Conservation (phyloP, 2,113 vertebrate species). For the Amia ocellicauda region DNA sequence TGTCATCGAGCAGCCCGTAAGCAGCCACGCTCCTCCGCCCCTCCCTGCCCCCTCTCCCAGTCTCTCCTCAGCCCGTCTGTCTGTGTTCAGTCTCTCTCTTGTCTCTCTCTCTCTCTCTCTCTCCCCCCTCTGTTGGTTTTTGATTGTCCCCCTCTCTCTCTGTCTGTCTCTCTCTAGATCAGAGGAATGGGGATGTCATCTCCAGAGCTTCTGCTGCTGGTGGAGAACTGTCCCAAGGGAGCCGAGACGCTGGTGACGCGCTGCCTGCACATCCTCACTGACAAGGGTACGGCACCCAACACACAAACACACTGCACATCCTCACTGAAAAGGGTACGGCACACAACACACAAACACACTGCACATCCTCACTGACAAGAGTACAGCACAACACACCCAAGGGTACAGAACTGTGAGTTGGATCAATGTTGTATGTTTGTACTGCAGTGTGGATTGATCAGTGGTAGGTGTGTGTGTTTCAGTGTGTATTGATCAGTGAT, state of each 20-base stretch:
- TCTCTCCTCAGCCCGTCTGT: background rate
- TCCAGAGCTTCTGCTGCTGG: conserved; percentile 84
- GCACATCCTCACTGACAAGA: no score
- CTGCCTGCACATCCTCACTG: conserved; percentile 89
- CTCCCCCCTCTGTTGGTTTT: background rate
- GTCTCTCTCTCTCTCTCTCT: background rate
- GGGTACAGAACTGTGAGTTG: background rate
- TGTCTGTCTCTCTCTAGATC: conserved; percentile 59
- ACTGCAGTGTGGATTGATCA: no score
- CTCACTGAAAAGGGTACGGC: no score
- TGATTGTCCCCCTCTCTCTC: background rate
- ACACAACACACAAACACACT: background rate
- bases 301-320: no score
- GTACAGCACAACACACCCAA: no score
- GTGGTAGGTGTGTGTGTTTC: no score
- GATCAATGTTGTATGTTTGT: no score
- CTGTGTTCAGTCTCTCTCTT: background rate
- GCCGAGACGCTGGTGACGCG: conserved; percentile 90
- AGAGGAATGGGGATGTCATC: conserved; percentile 97
- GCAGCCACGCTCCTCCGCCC: conserved; percentile 13
- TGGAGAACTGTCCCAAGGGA: conserved; percentile 94
- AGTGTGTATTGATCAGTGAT: no score
- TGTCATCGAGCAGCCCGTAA: conserved; percentile 90
- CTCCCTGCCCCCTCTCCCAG: background rate
- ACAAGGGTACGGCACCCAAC: conserved; percentile 82